Conservation (phyloP, 2,888 invertebrate species). For the Acleris emargana region DNA sequence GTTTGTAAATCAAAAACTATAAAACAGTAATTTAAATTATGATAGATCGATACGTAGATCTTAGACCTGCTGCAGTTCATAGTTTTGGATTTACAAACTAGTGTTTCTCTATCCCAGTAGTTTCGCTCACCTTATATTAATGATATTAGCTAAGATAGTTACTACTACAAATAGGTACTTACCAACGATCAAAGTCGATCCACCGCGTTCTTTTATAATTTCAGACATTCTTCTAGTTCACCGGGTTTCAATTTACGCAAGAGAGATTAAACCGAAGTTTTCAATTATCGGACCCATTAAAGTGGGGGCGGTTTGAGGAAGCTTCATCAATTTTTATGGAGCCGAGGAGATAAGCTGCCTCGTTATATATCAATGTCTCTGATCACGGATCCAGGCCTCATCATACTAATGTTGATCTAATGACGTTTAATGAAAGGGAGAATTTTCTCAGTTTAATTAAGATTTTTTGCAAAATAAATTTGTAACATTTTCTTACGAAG, state of each 20-base stretch:
- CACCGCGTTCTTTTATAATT: conserved; percentile 34
- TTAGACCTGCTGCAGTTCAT: no score
- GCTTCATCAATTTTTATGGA: conserved; percentile 68
- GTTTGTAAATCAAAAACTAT: no score
- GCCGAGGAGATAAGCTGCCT: conserved; percentile 55
- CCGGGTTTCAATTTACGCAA: conserved; percentile 66
- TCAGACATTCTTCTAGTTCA: conserved; percentile 58
- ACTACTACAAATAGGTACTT: background rate
- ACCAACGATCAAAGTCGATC: background rate
- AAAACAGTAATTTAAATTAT: no score
- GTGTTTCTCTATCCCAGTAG: no score
- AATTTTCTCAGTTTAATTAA: background rate
- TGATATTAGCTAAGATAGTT: background rate
- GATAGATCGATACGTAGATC: no score
- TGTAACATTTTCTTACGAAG: no score
- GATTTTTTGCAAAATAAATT: background rate
- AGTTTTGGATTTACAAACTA: no score
- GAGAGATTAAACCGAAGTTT: conserved; percentile 70
- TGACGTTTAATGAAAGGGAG: conserved; percentile 7
- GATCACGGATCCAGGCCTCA: conserved; percentile 43
- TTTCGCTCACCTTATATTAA: background rate
- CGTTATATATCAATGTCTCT: conserved; percentile 58
- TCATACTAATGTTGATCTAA: conserved; percentile 32
- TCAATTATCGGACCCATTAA: conserved; percentile 72
- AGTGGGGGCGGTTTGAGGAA: conserved; percentile 51